Evolutionary conservation across 2,113 vertebrate genomes (phyloP).

Genomic region (Cervus canadensis): DNA sequence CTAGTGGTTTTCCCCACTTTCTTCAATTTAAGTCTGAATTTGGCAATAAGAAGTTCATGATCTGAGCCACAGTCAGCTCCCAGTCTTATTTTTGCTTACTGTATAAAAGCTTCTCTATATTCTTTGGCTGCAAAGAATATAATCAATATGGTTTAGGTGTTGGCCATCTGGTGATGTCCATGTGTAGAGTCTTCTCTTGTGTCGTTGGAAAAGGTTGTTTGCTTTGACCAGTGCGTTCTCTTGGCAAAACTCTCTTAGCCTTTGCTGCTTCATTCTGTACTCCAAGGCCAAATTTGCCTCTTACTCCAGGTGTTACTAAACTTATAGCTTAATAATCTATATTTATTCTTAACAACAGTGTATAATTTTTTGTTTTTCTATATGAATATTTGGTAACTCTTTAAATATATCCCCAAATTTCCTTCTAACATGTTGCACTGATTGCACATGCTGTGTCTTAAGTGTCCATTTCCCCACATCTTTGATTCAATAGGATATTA

Average conservation of each 20-base stretch:
- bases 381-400: not conserved
- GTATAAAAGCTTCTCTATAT: not conserved
- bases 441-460: not conserved
- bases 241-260: not conserved
- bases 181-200: not conserved
- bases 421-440: not conserved
- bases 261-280: not conserved
- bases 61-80: not conserved
- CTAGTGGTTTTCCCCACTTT: not conserved
- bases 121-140: not conserved
- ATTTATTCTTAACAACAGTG: not conserved
- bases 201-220: not conserved
- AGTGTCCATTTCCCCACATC: not conserved
- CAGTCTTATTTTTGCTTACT: not conserved
- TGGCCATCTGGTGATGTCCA: not conserved
- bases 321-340: not conserved
- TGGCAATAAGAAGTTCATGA: not conserved
- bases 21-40: not conserved
- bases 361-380: not conserved
- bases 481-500: not conserved
- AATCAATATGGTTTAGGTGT: not conserved
- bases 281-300: not conserved
- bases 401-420: not conserved
- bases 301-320: not conserved
- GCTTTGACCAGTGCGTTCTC: not conserved